A percentile compares a stretch with the other conserved stretches of the same genome.
These are phyloP conservation scores for Athrips mouffetella DNA, from an alignment of 2,888 invertebrate genomes.

Conservation along the genomic window DNA sequence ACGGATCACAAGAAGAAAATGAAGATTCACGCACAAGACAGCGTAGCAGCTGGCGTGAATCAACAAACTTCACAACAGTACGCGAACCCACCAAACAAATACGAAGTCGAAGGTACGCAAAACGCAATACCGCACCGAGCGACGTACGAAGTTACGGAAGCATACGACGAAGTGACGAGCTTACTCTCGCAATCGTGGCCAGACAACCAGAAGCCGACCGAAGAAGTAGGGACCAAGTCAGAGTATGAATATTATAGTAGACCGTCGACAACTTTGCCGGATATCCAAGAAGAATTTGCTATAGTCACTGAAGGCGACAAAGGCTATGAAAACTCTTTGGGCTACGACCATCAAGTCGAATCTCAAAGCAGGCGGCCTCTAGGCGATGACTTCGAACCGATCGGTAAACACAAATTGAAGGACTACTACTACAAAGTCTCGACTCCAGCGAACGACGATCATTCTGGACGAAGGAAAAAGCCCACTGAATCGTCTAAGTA, in stretches of 20 bases:
- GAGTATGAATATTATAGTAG: slow-evolving; percentile 41
- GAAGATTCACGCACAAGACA: slow-evolving; percentile 51
- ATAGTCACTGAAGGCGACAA: slow-evolving; percentile 67
- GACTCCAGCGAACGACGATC: slow-evolving; percentile 58
- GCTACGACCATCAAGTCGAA: slow-evolving; percentile 62
- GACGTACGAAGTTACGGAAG: slow-evolving; percentile 70
- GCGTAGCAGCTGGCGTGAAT: slow-evolving; percentile 51
- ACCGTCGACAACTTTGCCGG: slow-evolving; percentile 47
- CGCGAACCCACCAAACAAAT: slow-evolving; percentile 42
- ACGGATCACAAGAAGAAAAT: slow-evolving; percentile 55
- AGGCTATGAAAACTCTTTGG: slow-evolving; percentile 62
- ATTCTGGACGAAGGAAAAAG: slow-evolving; percentile 57
- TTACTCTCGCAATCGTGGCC: slow-evolving; percentile 59
- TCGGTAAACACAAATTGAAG: slow-evolving; percentile 63
- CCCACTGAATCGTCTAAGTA: slow-evolving; percentile 46
- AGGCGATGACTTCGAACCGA: slow-evolving; percentile 69
- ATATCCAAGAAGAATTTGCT: slow-evolving; percentile 60
- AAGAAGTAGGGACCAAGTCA: slow-evolving; percentile 46
- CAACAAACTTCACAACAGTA: slow-evolving; percentile 56
- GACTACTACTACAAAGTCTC: slow-evolving; percentile 72
- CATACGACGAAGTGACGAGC: slow-evolving; percentile 52
- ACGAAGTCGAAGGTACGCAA: slow-evolving; percentile 34
- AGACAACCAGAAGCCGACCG: slow-evolving; percentile 43
- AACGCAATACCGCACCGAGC: slow-evolving; percentile 39
- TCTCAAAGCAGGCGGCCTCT: slow-evolving; percentile 68